These are phyloP conservation scores for Aleiodes leptofemur DNA, from an alignment of 2,888 invertebrate species.

Conservation along the genomic window DNA sequence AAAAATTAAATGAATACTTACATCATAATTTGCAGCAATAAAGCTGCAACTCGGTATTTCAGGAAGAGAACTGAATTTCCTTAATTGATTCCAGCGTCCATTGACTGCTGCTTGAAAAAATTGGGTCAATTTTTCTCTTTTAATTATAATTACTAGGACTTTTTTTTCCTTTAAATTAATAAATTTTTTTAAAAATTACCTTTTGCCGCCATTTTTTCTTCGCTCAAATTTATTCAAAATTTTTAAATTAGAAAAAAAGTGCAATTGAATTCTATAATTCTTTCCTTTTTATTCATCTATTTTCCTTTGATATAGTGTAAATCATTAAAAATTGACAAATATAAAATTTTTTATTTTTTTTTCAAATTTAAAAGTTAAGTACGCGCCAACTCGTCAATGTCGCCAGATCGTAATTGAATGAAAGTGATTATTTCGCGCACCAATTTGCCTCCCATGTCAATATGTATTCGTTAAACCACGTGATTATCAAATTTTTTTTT, in stretches of 20 bases:
- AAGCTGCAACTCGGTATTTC: constrained; percentile 56
- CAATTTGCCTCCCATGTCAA: constrained; percentile 12
- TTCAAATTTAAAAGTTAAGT: constrained; percentile 51
- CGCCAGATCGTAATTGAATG: constrained; percentile 22
- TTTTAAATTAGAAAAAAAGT: neutral
- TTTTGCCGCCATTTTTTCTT: constrained; percentile 11
- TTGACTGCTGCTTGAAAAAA: neutral
- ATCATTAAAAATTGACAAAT: neutral
- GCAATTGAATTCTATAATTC: neutral
- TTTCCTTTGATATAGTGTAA: neutral
- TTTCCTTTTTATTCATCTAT: neutral
- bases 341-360: neutral
- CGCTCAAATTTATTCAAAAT: neutral
- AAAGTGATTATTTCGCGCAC: constrained; percentile 26
- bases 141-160: no score
- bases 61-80: constrained; percentile 51
- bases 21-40: constrained; percentile 56
- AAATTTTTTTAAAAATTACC: constrained; percentile 9
- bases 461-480: constrained; percentile 30
- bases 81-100: constrained; percentile 52
- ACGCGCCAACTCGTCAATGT: constrained; percentile 40
- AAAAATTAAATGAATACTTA: constrained; percentile 42
- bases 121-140: neutral
- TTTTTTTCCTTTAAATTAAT: neutral
- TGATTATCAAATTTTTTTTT: neutral